These are phyloP conservation scores for Psittacula echo DNA, from an alignment of 2,797 vertebrate genomes.

Conservation along the genomic window DNA sequence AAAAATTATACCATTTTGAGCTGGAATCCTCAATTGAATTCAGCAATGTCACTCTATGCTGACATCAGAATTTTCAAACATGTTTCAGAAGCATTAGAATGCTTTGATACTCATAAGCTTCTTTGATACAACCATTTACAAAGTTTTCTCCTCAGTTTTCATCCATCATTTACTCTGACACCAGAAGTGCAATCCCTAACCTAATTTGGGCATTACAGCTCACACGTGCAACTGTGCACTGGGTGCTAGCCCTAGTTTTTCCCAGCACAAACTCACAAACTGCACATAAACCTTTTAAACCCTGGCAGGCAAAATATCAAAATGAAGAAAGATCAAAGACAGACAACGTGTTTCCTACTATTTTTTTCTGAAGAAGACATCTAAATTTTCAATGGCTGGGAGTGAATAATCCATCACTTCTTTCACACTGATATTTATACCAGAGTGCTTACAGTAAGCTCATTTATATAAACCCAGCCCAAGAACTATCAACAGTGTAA, in stretches of 20 bases:
- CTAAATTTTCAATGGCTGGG: not conserved
- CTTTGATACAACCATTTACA: not conserved
- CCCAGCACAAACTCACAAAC: not conserved
- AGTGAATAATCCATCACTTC: not conserved
- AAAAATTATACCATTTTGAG: not conserved
- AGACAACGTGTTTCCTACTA: not conserved
- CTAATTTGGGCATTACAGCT: not conserved
- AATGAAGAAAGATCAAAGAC: constrained; percentile 2
- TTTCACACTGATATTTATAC: not conserved
- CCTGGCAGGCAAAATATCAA: not conserved
- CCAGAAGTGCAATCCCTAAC: not conserved
- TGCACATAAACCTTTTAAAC: not conserved
- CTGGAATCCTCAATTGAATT: not conserved
- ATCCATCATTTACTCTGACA: not conserved
- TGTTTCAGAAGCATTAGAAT: not conserved
- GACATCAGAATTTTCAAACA: not conserved
- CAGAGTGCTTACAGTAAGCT: not conserved
- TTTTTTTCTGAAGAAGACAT: not conserved
- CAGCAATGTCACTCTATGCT: not conserved
- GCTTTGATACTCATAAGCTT: not conserved
- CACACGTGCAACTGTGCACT: not conserved
- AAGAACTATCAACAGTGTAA: not conserved
- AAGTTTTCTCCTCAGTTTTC: not conserved
- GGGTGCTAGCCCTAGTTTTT: not conserved
- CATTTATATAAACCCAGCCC: not conserved